Conservation (phyloP, 2,113 vertebrate genomes). For the Poeciliopsis turrubarensis region DNA sequence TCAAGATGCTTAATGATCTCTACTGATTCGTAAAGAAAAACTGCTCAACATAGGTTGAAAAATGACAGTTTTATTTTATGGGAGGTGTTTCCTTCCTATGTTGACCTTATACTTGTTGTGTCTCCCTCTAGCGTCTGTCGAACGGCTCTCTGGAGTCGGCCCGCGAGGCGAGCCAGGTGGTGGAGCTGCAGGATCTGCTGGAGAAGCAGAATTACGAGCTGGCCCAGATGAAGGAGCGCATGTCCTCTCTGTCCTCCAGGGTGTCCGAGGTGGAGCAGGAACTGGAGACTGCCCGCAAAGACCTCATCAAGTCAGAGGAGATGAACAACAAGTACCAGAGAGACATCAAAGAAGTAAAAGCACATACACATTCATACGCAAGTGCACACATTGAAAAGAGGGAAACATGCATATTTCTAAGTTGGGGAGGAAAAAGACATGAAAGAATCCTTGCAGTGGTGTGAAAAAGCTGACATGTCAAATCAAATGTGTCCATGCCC, state of each 20-base stretch:
- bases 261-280: conserved; percentile 98
- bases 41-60: not conserved
- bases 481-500: not conserved
- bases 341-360: conserved; percentile 95
- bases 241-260: conserved; percentile 91
- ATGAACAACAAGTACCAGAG: conserved; percentile 98
- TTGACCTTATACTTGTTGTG: not conserved
- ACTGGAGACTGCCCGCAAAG: conserved; percentile 95
- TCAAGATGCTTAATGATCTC: too few species aligned
- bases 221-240: conserved; percentile 98
- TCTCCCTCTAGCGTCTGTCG: conserved; percentile 85
- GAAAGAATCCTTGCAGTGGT: conserved; percentile 34
- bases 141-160: conserved; percentile 95
- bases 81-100: not conserved
- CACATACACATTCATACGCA: conserved; percentile 1
- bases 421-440: conserved; percentile 42
- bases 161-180: conserved; percentile 92
- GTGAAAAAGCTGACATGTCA: conserved; percentile 42
- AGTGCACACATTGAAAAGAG: not conserved
- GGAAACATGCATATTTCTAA: conserved; percentile 3
- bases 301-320: conserved; percentile 98
- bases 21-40: not conserved
- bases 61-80: not conserved
- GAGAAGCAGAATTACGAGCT: conserved; percentile 99
- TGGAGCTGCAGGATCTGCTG: conserved; percentile 96